Percentiles rank a stretch among this genome's conserved stretches.
Conservation (phyloP, 2,888 invertebrate genomes). For the Nemoura dubitans region DNA sequence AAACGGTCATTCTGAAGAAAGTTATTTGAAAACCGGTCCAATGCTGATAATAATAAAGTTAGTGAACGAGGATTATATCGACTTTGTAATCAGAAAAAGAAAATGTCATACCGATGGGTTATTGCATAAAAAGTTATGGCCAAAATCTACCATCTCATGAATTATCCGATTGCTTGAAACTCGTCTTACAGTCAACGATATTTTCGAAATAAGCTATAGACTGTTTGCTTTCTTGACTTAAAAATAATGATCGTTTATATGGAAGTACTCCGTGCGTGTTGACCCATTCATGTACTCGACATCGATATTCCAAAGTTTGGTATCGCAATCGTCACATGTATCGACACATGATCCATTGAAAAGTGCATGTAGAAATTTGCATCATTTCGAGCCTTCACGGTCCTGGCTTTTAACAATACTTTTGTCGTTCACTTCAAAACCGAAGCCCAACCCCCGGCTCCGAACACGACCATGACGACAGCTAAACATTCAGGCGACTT, state of each 20-base stretch:
- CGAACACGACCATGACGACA: neutral
- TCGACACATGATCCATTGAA: neutral
- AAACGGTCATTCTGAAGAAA: neutral
- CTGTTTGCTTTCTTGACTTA: no score
- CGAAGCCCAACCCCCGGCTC: neutral
- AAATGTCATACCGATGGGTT: neutral
- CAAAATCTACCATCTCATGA: neutral
- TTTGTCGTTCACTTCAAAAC: neutral
- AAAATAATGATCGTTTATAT: no score
- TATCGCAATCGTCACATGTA: neutral
- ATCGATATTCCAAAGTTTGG: no score
- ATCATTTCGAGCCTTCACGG: neutral
- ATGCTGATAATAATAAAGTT: neutral
- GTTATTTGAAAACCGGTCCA: neutral
- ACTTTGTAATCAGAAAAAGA: neutral
- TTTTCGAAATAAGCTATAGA: no score
- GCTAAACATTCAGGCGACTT: neutral
- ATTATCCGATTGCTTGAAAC: neutral
- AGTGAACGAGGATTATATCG: neutral
- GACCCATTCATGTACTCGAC: no score
- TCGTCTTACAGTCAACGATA: no score
- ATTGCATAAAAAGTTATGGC: neutral
- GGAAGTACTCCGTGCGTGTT: no score
- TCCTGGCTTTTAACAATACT: neutral
- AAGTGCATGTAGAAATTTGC: neutral